phyloP scores from a whole-genome alignment of 23 tunicate species.

The Aplidium turbinatum region DNA sequence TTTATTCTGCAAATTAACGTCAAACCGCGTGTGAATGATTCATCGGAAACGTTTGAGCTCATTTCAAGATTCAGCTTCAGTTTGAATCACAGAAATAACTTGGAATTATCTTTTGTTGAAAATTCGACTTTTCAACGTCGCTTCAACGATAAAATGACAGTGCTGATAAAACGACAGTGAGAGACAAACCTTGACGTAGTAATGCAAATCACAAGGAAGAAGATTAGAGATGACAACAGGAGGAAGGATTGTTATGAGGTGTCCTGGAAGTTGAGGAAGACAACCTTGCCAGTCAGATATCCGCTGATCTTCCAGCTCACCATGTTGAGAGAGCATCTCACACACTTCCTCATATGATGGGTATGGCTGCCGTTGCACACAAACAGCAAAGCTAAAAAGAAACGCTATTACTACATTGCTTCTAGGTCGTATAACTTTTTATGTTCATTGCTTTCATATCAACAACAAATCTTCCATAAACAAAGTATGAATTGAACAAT shows the following conservation, averaged over 20 bases:
- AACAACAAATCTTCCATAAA: too few species aligned
- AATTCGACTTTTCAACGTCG: too few species aligned
- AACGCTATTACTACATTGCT: not conserved
- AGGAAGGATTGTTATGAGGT: conserved; percentile 83
- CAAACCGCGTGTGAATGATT: too few species aligned
- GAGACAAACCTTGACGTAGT: conserved; percentile 71
- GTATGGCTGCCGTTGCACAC: conserved; percentile 54
- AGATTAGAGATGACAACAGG: conserved; percentile 89
- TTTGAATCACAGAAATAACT: too few species aligned
- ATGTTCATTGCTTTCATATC: too few species aligned
- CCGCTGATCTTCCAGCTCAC: conserved; percentile 1
- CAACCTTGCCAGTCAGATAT: conserved; percentile 4
- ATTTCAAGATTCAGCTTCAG: too few species aligned
- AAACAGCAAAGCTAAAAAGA: conserved; percentile 56
- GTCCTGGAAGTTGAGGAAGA: conserved; percentile 77
- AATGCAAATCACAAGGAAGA: conserved; percentile 88
- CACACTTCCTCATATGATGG: conserved; percentile 71
- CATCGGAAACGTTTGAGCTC: too few species aligned
- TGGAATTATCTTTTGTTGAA: too few species aligned
- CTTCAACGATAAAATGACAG: too few species aligned
- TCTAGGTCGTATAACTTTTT: too few species aligned
- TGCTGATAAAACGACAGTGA: too few species aligned
- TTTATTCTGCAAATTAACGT: conserved; percentile 59
- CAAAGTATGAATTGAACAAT: too few species aligned
- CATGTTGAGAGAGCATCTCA: conserved; percentile 41